These are phyloP conservation scores for Mustela lutreola DNA, from an alignment of 2,113 vertebrate genomes.

Conservation along the genomic window DNA sequence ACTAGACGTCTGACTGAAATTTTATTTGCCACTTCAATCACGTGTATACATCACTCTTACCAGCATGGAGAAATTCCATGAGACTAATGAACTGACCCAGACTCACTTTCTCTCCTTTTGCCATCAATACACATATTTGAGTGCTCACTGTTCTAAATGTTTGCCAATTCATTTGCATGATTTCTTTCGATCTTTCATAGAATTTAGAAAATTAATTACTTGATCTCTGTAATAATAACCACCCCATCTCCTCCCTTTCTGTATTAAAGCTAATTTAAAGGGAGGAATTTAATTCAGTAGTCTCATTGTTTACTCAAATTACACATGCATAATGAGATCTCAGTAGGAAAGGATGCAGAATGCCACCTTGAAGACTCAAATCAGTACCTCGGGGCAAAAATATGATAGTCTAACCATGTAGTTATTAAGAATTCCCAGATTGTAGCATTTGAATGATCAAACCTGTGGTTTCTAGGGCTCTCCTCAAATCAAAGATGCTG, in stretches of 20 bases:
- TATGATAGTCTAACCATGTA: constrained; percentile 26
- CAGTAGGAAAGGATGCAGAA: constrained; percentile 38
- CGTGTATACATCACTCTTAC: background rate
- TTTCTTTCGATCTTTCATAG: constrained; percentile 75
- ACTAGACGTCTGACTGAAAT: background rate
- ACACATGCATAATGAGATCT: constrained; percentile 59
- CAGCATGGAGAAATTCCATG: background rate
- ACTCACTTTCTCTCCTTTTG: background rate
- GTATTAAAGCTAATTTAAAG: constrained; percentile 79
- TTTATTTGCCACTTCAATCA: background rate
- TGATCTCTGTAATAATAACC: constrained; percentile 69
- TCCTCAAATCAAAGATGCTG: constrained; percentile 3
- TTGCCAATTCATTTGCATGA: constrained; percentile 81
- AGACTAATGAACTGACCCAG: background rate
- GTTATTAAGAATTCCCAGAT: constrained; percentile 15
- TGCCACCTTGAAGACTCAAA: constrained; percentile 26
- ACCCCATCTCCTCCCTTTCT: constrained; percentile 72
- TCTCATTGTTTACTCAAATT: constrained; percentile 74
- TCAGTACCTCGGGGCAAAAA: constrained; percentile 63
- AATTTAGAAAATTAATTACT: constrained; percentile 81
- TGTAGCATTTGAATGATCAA: background rate
- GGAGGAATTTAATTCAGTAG: constrained; percentile 75
- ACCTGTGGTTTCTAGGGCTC: background rate
- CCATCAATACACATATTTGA: constrained; percentile 29
- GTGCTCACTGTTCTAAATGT: constrained; percentile 56